Evolutionary conservation across 2,797 vertebrate genomes (phyloP).

Genomic region (Macropus fuliginosus): DNA sequence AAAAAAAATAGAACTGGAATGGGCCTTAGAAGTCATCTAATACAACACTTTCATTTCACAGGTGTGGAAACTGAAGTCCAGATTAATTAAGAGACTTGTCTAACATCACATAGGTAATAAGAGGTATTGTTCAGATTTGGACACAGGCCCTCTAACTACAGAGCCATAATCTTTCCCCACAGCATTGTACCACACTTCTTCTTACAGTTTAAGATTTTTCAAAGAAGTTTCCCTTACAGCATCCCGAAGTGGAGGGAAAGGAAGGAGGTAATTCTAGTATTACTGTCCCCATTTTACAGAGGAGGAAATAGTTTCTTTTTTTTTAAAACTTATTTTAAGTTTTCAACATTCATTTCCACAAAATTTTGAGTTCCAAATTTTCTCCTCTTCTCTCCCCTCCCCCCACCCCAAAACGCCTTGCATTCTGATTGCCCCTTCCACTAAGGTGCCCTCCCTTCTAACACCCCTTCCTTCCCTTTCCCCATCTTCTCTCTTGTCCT

Average conservation of each 20-base stretch:
- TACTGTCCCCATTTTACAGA: not conserved
- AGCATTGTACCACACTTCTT: not conserved
- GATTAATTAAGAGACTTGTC: not conserved
- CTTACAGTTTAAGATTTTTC: not conserved
- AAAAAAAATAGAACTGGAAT: not conserved
- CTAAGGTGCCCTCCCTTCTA: no score
- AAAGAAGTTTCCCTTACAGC: not conserved
- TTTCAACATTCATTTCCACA: no score
- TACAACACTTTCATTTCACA: not conserved
- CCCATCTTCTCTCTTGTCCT: no score
- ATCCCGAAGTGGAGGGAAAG: not conserved
- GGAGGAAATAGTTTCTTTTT: not conserved
- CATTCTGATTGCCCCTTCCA: no score
- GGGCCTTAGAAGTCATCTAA: not conserved
- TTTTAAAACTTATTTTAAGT: no score
- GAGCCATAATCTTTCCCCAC: not conserved
- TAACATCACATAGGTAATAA: not conserved
- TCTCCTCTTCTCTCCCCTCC: no score
- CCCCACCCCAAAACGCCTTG: no score
- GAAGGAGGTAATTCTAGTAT: not conserved
- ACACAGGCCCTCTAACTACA: not conserved
- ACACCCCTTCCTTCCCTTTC: no score
- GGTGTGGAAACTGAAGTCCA: not conserved
- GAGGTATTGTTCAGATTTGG: not conserved
- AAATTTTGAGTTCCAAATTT: no score